These are phyloP conservation scores for Terebella lapidaria DNA, from an alignment of 2,888 invertebrate genomes.

Conservation along the genomic window DNA sequence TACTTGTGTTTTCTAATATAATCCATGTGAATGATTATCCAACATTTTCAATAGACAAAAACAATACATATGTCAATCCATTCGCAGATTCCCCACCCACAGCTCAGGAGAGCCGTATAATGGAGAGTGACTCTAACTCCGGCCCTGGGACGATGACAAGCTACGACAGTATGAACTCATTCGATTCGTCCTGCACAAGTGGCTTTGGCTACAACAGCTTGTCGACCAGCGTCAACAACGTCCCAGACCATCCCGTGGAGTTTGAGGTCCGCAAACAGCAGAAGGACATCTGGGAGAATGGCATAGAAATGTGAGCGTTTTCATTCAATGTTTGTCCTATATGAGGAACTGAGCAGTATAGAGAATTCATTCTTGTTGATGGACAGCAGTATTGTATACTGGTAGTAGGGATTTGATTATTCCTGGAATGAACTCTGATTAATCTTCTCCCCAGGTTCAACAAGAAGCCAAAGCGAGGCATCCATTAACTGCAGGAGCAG, in stretches of 20 bases:
- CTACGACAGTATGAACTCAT: slow-evolving; percentile 65
- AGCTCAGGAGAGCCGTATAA: neutral
- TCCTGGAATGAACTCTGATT: no score
- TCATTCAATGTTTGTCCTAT: no score
- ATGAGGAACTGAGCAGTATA: no score
- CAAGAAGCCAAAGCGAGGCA: slow-evolving; percentile 89
- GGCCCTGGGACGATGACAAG: slow-evolving; percentile 57
- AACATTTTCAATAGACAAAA: no score
- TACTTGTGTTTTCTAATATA: no score
- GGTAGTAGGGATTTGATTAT: no score
- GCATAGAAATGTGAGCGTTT: slow-evolving; percentile 81
- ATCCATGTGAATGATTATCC: no score
- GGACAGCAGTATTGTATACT: no score
- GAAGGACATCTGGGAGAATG: slow-evolving; percentile 99
- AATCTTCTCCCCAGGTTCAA: slow-evolving; percentile 69
- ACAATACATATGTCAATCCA: no score
- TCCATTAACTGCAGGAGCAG: slow-evolving; percentile 89
- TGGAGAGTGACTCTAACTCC: slow-evolving; percentile 41
- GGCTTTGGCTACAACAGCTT: no score
- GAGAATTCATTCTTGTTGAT: no score
- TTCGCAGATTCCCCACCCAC: no score
- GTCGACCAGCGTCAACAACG: slow-evolving; percentile 56
- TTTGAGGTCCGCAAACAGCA: slow-evolving; percentile 95
- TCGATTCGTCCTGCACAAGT: slow-evolving; percentile 40
- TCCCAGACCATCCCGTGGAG: slow-evolving; percentile 73